Evolutionary conservation across 2,113 vertebrate genomes (phyloP), one percentile per base, ranked within the genome.

Genomic region (Cyanoderma ruficeps): DNA sequence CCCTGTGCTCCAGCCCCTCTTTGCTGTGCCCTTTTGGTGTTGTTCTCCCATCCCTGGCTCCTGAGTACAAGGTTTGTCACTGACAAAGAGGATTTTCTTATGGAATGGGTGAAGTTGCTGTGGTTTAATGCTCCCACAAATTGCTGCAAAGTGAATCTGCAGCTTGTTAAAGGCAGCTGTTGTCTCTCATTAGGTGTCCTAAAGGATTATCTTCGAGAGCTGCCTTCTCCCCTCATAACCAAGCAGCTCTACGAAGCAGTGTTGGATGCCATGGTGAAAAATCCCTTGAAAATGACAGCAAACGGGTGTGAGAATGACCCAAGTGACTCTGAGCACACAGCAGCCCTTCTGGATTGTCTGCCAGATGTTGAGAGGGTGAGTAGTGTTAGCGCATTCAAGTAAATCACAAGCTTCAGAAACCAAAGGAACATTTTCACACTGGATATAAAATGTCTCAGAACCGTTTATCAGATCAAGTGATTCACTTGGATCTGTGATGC

Each of bases 201-300:
- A 75, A 99, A 99, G 97, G 99, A 99, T 97, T 99, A 99, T 89
- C 98, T 99, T 64, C 98, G 99, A 86, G 99, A 99, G 96, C 98
- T 99, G 28, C 99, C 99, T 56, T 99, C 98, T 95, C 99, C 99
- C 31, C 98, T 99, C 75, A 99, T 99, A 98, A 99, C 98, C 57
- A 99, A 98, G 96, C 98, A 98, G 77, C 98, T 99, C 85, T 99
- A 99, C 1, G 99, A 99, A 83, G 98, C 98, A 2, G 99, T 99
- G 42, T 84, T 99, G 97, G 98, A 98, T 59, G 97, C 98, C 84
- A 99, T 99, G 99, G 95, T 97, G 63, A 98, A 97, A 94, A 98
- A 98, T 83, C 99, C 99, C 24, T 98, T 99, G 96, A 98, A 98
- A 90, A 99, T 99, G 69, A 98, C 98, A 27, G 91, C 97, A 4